Evolutionary conservation across 2,888 invertebrate species (phyloP).

Genomic region (Bombylius major): DNA sequence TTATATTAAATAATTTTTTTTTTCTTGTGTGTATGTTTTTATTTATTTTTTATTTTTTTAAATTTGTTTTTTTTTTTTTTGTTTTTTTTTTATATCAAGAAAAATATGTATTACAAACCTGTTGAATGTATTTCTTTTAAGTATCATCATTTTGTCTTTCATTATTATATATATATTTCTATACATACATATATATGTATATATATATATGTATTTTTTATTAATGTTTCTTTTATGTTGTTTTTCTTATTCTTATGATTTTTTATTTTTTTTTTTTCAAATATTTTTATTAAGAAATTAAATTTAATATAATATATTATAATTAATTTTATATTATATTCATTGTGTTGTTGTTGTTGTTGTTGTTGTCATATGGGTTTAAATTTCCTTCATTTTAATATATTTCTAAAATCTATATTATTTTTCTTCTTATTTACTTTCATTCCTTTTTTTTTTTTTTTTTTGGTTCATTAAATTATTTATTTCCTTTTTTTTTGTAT

Average conservation of each 20-base stretch:
- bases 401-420: too few relatives aligned
- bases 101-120: slow-evolving; percentile 6
- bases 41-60: background rate
- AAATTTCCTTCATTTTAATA: too few relatives aligned
- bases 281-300: too few relatives aligned
- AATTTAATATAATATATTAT: background rate
- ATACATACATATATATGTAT: background rate
- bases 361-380: too few relatives aligned
- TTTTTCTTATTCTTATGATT: background rate
- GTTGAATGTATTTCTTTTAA: background rate
- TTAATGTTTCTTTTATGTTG: background rate
- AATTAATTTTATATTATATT: too few relatives aligned
- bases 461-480: too few relatives aligned
- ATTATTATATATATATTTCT: background rate
- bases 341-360: too few relatives aligned
- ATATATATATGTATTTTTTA: background rate
- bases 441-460: too few relatives aligned
- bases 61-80: background rate
- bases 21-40: background rate
- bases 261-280: background rate
- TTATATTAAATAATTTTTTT: background rate
- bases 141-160: background rate
- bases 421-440: too few relatives aligned
- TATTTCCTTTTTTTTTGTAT: too few relatives aligned
- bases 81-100: slow-evolving; percentile 1